These are phyloP conservation scores for Rosalia funebris DNA, from an alignment of 2,888 invertebrate genomes.

Conservation along the genomic window DNA sequence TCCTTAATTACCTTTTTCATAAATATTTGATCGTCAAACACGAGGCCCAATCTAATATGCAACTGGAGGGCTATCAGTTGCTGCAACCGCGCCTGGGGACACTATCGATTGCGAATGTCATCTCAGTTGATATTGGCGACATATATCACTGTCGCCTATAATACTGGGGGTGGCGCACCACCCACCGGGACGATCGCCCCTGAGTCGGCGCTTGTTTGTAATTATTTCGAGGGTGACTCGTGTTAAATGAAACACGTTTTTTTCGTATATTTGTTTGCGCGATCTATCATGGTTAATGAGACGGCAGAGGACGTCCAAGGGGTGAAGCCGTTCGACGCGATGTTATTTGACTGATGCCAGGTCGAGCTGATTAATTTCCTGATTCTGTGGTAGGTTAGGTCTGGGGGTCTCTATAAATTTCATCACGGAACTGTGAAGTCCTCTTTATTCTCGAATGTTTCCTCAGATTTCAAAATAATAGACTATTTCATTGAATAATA, in stretches of 20 bases:
- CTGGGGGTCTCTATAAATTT: neutral
- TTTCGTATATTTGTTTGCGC: conserved; percentile 36
- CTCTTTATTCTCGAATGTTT: too few relatives aligned
- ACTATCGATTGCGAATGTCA: conserved; percentile 55
- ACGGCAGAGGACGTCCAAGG: neutral
- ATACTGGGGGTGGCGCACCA: conserved; percentile 48
- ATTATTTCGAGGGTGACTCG: conserved; percentile 40
- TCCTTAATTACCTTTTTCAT: conserved; percentile 33
- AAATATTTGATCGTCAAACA: conserved; percentile 36
- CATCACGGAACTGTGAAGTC: too few relatives aligned
- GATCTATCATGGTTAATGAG: conserved; percentile 42
- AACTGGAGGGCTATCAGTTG: conserved; percentile 36
- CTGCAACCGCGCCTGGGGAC: conserved; percentile 30
- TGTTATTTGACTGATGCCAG: too few relatives aligned
- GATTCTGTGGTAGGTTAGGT: neutral
- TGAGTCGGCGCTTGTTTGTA: conserved; percentile 38
- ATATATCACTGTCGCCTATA: conserved; percentile 58
- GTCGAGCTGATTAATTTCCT: neutral
- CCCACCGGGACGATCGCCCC: conserved; percentile 37
- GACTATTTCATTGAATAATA: too few relatives aligned
- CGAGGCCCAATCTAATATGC: conserved; percentile 40
- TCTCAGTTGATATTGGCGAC: conserved; percentile 58
- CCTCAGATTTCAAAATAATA: too few relatives aligned
- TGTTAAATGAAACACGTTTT: conserved; percentile 40
- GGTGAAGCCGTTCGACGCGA: neutral